Evolutionary conservation across 2,888 invertebrate species (phyloP).

Genomic region (Caenorhabditis sp.): DNA sequence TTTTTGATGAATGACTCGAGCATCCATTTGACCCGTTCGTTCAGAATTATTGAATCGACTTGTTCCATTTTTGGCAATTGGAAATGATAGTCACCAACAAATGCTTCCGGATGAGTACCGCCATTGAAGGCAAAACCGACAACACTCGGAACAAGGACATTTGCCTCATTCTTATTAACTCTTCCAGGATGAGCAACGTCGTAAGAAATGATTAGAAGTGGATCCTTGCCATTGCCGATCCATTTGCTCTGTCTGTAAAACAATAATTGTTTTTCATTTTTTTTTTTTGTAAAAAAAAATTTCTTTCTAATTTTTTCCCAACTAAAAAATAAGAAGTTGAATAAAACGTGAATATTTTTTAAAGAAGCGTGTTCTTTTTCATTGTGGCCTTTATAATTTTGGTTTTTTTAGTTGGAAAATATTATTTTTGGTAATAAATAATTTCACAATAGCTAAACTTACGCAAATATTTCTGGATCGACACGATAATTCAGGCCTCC

Average conservation of each 20-base stretch:
- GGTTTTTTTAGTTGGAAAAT: too few species aligned
- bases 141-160: conserved; percentile 17
- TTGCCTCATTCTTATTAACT: conserved; percentile 11
- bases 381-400: too few species aligned
- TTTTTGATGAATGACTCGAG: conserved; percentile 17
- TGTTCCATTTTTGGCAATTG: conserved; percentile 40
- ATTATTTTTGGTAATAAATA: too few species aligned
- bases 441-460: too few species aligned
- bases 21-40: conserved; percentile 37
- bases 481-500: conserved; percentile 39
- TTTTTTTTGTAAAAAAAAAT: background rate
- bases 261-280: background rate
- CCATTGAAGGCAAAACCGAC: conserved; percentile 52
- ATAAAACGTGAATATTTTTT: too few species aligned
- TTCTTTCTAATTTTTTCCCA: too few species aligned
- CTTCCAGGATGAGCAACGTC: conserved; percentile 44
- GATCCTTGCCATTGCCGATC: conserved; percentile 1
- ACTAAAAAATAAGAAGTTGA: too few species aligned
- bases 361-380: too few species aligned
- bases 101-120: conserved; percentile 11
- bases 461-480: conserved; percentile 15
- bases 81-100: conserved; percentile 52
- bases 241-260: conserved; percentile 15
- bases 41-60: conserved; percentile 34
- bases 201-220: conserved; percentile 29